phyloP scores from a whole-genome alignment of 2,888 invertebrate genomes.

The Ceramica pisi region DNA sequence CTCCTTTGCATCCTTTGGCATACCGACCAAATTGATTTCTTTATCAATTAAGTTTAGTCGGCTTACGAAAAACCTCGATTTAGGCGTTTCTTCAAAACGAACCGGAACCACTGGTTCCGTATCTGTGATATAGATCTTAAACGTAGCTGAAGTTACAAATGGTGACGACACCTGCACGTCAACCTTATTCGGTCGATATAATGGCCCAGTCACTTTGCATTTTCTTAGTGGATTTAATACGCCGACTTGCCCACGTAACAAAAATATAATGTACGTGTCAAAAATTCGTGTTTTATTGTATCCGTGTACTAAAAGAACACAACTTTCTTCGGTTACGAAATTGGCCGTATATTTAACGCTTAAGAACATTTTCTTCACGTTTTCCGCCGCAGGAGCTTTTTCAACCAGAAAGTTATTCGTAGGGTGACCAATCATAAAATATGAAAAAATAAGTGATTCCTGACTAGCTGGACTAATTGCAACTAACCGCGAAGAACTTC shows the following conservation, averaged over 20 bases:
- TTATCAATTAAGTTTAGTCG: slow-evolving; percentile 83
- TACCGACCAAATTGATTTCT: slow-evolving; percentile 77
- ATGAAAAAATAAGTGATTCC: slow-evolving; percentile 81
- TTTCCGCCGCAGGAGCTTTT: slow-evolving; percentile 78
- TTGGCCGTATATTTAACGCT: slow-evolving; percentile 84
- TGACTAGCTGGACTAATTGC: slow-evolving; percentile 82
- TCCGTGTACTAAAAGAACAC: slow-evolving; percentile 83
- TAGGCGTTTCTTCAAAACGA: slow-evolving; percentile 70
- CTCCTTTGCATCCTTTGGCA: slow-evolving; percentile 82
- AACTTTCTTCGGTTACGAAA: slow-evolving; percentile 78
- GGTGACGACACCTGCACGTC: slow-evolving; percentile 83
- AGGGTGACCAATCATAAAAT: slow-evolving; percentile 78
- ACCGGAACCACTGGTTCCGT: slow-evolving; percentile 82
- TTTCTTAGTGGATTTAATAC: slow-evolving; percentile 79
- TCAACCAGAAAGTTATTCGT: slow-evolving; percentile 80
- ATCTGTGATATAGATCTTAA: slow-evolving; percentile 78
- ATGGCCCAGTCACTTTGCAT: slow-evolving; percentile 83
- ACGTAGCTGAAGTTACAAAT: slow-evolving; percentile 73
- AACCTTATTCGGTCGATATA: slow-evolving; percentile 84
- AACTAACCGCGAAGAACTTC: slow-evolving; percentile 81
- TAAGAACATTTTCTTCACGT: slow-evolving; percentile 82
- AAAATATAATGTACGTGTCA: slow-evolving; percentile 84
- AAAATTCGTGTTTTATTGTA: slow-evolving; percentile 87
- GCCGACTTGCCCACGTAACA: slow-evolving; percentile 79
- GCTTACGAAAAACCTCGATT: slow-evolving; percentile 77